phyloP scores from a whole-genome alignment of 2,888 invertebrate species.

The Xiphydria camelus region DNA sequence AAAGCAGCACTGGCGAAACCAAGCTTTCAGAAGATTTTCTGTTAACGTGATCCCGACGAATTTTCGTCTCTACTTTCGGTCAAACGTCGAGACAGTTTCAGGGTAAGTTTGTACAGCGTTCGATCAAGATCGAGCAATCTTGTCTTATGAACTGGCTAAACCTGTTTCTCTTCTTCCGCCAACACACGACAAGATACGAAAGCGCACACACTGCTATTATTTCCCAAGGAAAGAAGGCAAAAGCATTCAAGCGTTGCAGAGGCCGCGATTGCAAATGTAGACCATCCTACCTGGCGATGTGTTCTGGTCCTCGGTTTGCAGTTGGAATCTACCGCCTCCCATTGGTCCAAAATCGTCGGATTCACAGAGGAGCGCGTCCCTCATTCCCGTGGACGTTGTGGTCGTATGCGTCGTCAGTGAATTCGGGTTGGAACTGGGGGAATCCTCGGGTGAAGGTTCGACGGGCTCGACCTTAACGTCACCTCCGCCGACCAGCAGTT shows the following conservation, averaged over 20 bases:
- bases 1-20: no score
- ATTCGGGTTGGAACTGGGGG: slow-evolving; percentile 13
- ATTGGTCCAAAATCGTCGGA: slow-evolving; percentile 78
- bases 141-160: no score
- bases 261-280: background rate
- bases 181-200: no score
- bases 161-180: no score
- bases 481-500: slow-evolving; percentile 38
- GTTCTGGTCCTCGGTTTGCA: slow-evolving; percentile 76
- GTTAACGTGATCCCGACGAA: no score
- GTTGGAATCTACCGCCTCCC: slow-evolving; percentile 69
- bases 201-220: no score
- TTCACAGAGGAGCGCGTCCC: slow-evolving; percentile 75
- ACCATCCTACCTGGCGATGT: slow-evolving; percentile 49
- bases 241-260: background rate
- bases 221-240: background rate
- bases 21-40: no score
- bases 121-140: no score
- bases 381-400: slow-evolving; percentile 56
- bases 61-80: no score
- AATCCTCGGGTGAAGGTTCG: slow-evolving; percentile 32
- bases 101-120: no score
- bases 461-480: slow-evolving; percentile 36
- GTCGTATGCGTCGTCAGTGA: slow-evolving; percentile 8
- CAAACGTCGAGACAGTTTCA: no score